phyloP scores from a whole-genome alignment of 2,113 vertebrate species.

The Oreocharis arfaki region DNA sequence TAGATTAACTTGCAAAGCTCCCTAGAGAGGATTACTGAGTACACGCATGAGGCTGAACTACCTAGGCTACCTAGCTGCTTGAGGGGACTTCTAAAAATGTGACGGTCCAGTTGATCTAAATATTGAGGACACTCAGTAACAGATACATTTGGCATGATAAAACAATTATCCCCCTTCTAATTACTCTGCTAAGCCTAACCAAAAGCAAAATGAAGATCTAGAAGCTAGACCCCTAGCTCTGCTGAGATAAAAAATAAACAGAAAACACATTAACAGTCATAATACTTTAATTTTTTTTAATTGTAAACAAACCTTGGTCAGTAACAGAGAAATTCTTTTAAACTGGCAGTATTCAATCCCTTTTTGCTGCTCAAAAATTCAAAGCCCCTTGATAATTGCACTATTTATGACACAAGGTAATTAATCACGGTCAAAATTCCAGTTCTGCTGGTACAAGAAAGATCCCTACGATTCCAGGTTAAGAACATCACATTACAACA shows the following conservation, averaged over 20 bases:
- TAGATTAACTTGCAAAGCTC: conserved; percentile 20
- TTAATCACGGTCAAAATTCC: conserved; percentile 32
- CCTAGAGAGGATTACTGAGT: background rate
- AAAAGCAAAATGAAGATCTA: background rate
- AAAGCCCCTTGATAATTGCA: background rate
- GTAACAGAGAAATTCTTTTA: background rate
- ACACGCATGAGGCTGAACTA: background rate
- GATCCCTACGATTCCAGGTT: conserved; percentile 5
- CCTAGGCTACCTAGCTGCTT: background rate
- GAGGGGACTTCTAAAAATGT: background rate
- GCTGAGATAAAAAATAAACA: background rate
- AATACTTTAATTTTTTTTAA: conserved; percentile 50
- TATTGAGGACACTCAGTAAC: background rate
- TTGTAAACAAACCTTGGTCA: conserved; percentile 40
- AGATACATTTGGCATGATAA: background rate
- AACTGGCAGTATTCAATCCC: conserved; percentile 27
- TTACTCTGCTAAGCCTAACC: background rate
- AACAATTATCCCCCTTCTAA: background rate
- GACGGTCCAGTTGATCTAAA: background rate
- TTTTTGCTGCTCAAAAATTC: conserved; percentile 10
- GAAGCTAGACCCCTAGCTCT: background rate
- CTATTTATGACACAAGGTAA: conserved; percentile 9
- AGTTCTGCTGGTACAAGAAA: conserved; percentile 51
- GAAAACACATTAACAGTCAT: background rate
- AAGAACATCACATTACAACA: conserved; percentile 30